Evolutionary conservation across 92 coral and sea anemone species (phyloP).

Genomic region (Epizoanthus rinbou): DNA sequence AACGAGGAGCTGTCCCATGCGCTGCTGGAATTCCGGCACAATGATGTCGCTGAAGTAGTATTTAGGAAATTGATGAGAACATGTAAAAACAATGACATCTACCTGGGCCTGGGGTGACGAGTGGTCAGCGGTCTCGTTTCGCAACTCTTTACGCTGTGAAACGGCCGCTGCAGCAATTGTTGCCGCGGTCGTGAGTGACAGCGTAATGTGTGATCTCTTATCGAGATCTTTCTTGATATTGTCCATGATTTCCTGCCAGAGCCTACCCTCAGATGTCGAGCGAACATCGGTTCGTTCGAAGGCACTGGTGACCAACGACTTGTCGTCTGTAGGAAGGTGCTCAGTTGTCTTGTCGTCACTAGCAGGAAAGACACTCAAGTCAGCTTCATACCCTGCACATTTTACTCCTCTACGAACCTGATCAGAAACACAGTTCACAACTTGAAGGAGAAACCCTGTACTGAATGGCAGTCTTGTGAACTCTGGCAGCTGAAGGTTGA

Average conservation of each 20-base stretch:
- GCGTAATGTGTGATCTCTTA: constrained; percentile 67
- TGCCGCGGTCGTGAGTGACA: constrained; percentile 86
- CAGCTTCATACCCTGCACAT: constrained; percentile 58
- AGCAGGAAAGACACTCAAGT: constrained; percentile 47
- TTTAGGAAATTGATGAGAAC: constrained; percentile 90
- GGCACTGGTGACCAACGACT: constrained; percentile 39
- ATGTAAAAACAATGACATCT: constrained; percentile 86
- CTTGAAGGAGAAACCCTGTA: constrained; percentile 55
- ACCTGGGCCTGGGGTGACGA: constrained; percentile 42
- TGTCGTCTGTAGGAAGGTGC: constrained; percentile 3
- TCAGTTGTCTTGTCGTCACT: neutral
- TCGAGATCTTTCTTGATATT: constrained; percentile 86
- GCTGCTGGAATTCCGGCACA: constrained; percentile 92
- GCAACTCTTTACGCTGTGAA: constrained; percentile 77
- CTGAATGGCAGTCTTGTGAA: constrained; percentile 54
- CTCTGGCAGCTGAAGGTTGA: constrained; percentile 7
- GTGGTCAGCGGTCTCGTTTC: constrained; percentile 42
- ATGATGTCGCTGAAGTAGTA: constrained; percentile 79
- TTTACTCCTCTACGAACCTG: constrained; percentile 52
- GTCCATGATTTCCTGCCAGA: constrained; percentile 91
- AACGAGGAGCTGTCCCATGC: constrained; percentile 81
- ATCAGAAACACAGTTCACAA: constrained; percentile 50
- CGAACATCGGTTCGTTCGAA: constrained; percentile 45
- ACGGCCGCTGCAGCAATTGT: constrained; percentile 92
- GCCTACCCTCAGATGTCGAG: constrained; percentile 51